Evolutionary conservation across 2,888 invertebrate species (phyloP), one percentile per base, ranked within the genome.

Genomic region (Balanococcus diminutus): DNA sequence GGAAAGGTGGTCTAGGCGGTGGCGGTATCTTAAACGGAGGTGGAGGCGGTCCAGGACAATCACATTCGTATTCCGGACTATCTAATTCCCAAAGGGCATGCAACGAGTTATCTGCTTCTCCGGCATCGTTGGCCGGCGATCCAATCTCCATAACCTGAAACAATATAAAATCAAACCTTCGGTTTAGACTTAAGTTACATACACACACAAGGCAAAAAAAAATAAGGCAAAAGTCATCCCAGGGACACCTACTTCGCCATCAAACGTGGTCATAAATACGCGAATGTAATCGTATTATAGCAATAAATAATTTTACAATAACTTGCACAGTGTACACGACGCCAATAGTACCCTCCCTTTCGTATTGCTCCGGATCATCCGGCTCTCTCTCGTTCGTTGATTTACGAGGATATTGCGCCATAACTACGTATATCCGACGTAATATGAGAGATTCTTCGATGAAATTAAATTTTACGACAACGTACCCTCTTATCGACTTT

Each of bases 21-120:
- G 94, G 94, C 86, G 94, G 94, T 89, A 94, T 90, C 89, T 94
- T 91, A 90, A 94, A 94, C 91, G 94, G 93, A 87, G 94, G 94
- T 88, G 87, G 88, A 79, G 94, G 94, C 88, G 93, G 93, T 89
- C 94, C 94, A 88, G 94, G 92, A 91, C 94, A 94, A 90, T 94
- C 94, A 90, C 94, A 94, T 91, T 94, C 92, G 91, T 93, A 91
- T 90, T 93, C 93, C 90, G 93, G 92, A 91, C 92, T 92, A 89
- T 93, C 92, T 90, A 94, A 92, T 91, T 93, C 93, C 94, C 94
- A 94, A 93, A 94, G 86, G 86, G 88, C 87, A 81, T 87, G 82
- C 87, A 87, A 46, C 85, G 85, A 85, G 28, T 85, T 85, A 85
- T 85, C 85, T 79, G 42, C 85, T 39, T 85, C 85, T 85, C 85